Percentiles rank a stretch among this genome's conserved stretches.
These are phyloP conservation scores for Osmoderma eremita DNA, from an alignment of 2,888 invertebrate species.

Conservation along the genomic window DNA sequence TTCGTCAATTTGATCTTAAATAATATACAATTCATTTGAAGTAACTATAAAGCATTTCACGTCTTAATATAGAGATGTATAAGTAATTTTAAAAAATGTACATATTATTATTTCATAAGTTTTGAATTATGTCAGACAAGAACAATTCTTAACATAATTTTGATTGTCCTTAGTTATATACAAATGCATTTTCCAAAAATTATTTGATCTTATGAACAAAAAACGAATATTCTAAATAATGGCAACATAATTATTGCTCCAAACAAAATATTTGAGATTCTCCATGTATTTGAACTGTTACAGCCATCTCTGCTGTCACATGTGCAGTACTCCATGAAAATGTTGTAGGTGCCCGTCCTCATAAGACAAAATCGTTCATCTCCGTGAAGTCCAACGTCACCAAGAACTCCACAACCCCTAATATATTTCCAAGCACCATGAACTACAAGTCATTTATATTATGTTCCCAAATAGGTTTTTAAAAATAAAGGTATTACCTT, in stretches of 20 bases:
- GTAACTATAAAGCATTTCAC: too few relatives aligned
- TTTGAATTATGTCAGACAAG: too few relatives aligned
- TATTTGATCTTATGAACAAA: too few relatives aligned
- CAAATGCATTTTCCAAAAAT: too few relatives aligned
- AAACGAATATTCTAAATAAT: conserved; percentile 1
- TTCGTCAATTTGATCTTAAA: too few relatives aligned
- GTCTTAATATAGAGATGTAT: too few relatives aligned
- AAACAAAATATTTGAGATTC: conserved; percentile 46
- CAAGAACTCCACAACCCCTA: conserved; percentile 88
- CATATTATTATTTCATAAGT: too few relatives aligned
- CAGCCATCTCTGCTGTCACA: conserved; percentile 94
- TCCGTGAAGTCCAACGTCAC: conserved; percentile 88
- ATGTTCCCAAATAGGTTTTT: neutral
- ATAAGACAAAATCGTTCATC: conserved; percentile 92
- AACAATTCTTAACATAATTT: too few relatives aligned
- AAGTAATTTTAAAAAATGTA: too few relatives aligned
- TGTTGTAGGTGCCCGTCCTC: conserved; percentile 91
- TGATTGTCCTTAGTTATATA: too few relatives aligned
- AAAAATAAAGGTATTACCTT: conserved; percentile 69
- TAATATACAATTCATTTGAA: too few relatives aligned
- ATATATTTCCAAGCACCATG: conserved; percentile 90
- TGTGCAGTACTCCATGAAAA: conserved; percentile 93
- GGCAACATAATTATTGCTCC: neutral
- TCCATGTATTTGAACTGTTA: conserved; percentile 68
- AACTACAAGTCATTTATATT: conserved; percentile 66